Evolutionary conservation across 1,140 invertebrate species (phyloP), one percentile per base, ranked within the genome.

Genomic region (Probaryconus sp.): DNA sequence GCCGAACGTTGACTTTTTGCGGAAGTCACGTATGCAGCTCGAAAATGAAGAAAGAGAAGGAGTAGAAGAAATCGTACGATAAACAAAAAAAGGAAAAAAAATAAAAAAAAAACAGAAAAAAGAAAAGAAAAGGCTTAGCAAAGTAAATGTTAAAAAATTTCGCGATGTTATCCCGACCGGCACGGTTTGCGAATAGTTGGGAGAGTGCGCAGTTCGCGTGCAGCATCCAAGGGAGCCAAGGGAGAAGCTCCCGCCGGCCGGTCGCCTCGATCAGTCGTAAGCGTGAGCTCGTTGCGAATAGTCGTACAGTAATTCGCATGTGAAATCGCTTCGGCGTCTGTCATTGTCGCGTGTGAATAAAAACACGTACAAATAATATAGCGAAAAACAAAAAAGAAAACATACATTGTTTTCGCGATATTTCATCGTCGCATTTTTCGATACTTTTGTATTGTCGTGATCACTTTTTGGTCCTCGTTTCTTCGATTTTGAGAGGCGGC

Each of bases 171-270:
- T 61, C 50, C 33, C 40, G 42, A 24, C 43, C 42, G 50, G 50
- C 48, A 38, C 35, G 28, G 10, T 40, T 20, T 17, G 17, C 42
- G 67, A 63, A 61, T 42, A 50, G 50, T 43, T 35, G 21, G n/a
- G 67, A 50, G 67, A 56, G 56, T 71, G 67, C 67, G 67, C 56
- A 71, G 67, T 71, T 30, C 17, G 20, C 58, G n/a, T n/a, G 48
- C 67, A 71, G 67, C 67, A 63, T 73, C 61, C 61, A 20, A 73
- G 60, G 31, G 51, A 64, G 50, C 61, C 61, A 20, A 73, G 60
- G 31, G 51, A 64, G 50, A 40, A 30, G 33, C 35, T 35, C 9
- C 51, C 45, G 61, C 60, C 61, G 70, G 70, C 55, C 55, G 70
- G 68, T 38, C 42, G 50, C 40, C 16, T 11, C 13, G 24, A 40